These are phyloP conservation scores for Tarsius wallacei DNA, from an alignment of 2,797 vertebrate species.

Conservation along the genomic window DNA sequence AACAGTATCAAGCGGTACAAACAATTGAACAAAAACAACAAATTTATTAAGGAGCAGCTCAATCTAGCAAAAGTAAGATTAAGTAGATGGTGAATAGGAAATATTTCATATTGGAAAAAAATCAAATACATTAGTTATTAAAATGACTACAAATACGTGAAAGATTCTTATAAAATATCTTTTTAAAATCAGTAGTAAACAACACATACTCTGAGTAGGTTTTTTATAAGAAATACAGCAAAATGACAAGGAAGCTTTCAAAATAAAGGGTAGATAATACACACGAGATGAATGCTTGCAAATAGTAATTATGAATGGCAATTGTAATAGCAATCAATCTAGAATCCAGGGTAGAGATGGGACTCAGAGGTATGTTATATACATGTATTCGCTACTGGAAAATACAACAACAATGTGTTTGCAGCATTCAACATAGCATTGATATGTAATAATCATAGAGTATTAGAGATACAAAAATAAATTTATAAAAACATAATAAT, in stretches of 20 bases:
- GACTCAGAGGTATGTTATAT: neutral
- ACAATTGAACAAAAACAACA: neutral
- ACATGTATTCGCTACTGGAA: neutral
- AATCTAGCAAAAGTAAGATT: neutral
- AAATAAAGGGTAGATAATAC: neutral
- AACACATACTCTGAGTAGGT: neutral
- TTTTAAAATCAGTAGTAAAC: neutral
- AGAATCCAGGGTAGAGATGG: neutral
- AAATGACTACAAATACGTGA: neutral
- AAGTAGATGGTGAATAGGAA: neutral
- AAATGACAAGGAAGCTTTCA: neutral
- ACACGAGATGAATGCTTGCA: neutral
- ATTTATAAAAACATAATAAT: neutral
- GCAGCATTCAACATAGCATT: neutral
- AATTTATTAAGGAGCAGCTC: neutral
- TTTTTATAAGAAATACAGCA: neutral
- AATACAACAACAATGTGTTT: neutral
- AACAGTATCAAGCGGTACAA: neutral
- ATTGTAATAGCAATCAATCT: neutral
- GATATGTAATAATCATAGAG: neutral
- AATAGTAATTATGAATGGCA: neutral
- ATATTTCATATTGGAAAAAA: neutral
- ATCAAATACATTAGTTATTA: neutral
- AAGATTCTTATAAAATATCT: neutral
- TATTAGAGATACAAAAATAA: neutral